phyloP scores from a whole-genome alignment of 2,888 invertebrate species.

The Congeria kusceri region DNA sequence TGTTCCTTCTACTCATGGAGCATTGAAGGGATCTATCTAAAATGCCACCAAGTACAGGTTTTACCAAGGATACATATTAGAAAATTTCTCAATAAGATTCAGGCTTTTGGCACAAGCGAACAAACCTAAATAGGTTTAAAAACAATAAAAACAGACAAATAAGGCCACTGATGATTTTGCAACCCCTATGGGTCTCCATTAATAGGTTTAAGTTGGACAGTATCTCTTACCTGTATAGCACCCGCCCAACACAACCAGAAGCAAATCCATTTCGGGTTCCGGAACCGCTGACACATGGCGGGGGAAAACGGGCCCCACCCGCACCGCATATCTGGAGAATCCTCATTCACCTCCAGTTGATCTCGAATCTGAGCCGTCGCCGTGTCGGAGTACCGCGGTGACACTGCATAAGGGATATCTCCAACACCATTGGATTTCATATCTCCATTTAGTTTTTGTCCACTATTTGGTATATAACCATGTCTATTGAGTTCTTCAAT shows the following conservation, averaged over 20 bases:
- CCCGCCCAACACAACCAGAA: constrained; percentile 94
- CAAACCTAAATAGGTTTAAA: too few relatives aligned
- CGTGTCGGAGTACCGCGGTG: constrained; percentile 46
- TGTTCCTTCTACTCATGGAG: too few relatives aligned
- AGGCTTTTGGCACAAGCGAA: too few relatives aligned
- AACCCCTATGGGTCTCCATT: too few relatives aligned
- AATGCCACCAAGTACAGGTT: too few relatives aligned
- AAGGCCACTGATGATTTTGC: too few relatives aligned
- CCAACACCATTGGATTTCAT: not conserved
- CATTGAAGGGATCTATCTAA: too few relatives aligned
- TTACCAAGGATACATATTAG: too few relatives aligned
- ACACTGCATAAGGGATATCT: constrained; percentile 11
- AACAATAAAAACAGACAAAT: too few relatives aligned
- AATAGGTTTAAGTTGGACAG: too few relatives aligned
- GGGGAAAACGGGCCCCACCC: constrained; percentile 90
- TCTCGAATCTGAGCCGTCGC: constrained; percentile 28
- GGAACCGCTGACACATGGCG: constrained; percentile 89
- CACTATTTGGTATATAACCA: constrained; percentile 10
- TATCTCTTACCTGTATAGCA: constrained; percentile 88
- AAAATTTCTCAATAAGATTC: too few relatives aligned
- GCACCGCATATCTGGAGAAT: constrained; percentile 85
- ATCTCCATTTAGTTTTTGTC: not conserved
- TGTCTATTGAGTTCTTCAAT: constrained; percentile 15
- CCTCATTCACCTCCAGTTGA: constrained; percentile 33
- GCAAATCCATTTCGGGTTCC: constrained; percentile 92